These are phyloP conservation scores for Bradypodion pumilum DNA, from an alignment of 2,797 vertebrate species.

Conservation along the genomic window DNA sequence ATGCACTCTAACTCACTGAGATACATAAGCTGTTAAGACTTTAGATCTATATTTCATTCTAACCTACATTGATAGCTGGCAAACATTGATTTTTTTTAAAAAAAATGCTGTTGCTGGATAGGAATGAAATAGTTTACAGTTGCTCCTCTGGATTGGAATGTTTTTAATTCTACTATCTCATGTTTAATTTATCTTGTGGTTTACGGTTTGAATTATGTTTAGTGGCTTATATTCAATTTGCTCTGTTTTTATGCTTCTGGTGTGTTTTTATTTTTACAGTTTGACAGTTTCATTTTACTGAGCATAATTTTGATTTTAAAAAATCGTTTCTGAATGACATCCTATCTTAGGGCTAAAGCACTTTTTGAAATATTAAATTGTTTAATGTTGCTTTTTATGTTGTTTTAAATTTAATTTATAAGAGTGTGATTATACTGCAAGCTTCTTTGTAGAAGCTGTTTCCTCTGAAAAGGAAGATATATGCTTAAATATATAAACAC, in stretches of 20 bases:
- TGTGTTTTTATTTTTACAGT: not conserved
- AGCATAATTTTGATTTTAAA: not conserved
- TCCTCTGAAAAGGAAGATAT: not conserved
- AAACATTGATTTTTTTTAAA: not conserved
- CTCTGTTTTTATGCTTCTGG: not conserved
- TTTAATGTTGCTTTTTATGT: not conserved
- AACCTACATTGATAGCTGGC: not conserved
- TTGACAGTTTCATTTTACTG: not conserved
- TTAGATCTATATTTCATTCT: not conserved
- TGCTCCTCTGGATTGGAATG: not conserved
- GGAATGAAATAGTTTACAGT: not conserved
- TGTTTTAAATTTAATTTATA: not conserved
- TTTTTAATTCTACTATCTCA: not conserved
- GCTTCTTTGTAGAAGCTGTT: not conserved
- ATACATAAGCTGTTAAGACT: not conserved
- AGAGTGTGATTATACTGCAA: not conserved
- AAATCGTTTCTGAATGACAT: not conserved
- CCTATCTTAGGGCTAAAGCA: not conserved
- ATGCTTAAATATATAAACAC: not conserved
- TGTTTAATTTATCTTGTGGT: not conserved
- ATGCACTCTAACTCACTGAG: no score
- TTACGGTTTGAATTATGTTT: not conserved
- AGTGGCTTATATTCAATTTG: not conserved
- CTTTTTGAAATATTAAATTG: not conserved
- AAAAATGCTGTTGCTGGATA: not conserved